A percentile compares a stretch with the other conserved stretches of the same genome.
Evolutionary conservation across 2,113 vertebrate genomes (phyloP).

Genomic region (Plecotus auritus): DNA sequence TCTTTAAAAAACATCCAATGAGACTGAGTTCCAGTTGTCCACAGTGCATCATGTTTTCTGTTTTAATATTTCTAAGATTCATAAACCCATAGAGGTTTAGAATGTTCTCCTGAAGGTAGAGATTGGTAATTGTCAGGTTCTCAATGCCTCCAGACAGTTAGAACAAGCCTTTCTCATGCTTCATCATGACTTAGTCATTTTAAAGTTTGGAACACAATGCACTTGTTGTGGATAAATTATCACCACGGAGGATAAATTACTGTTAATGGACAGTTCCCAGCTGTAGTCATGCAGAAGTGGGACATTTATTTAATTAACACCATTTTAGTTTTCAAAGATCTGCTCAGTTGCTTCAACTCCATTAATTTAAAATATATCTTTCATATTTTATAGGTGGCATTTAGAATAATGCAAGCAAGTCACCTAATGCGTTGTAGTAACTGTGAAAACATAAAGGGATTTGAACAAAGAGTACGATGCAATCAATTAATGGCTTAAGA

Average conservation of each 20-base stretch:
- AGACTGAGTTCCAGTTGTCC: background rate
- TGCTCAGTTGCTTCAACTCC: background rate
- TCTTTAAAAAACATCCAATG: background rate
- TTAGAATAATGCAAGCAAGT: slow-evolving; percentile 39
- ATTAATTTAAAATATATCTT: slow-evolving; percentile 21
- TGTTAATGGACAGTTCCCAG: slow-evolving; percentile 41
- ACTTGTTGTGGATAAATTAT: background rate
- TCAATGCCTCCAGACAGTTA: background rate
- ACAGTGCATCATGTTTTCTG: background rate
- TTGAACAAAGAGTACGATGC: background rate
- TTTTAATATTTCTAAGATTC: background rate
- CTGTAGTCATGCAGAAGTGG: background rate
- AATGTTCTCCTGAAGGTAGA: background rate
- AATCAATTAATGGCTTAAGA: slow-evolving; percentile 1
- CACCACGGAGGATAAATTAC: background rate
- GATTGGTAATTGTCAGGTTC: background rate
- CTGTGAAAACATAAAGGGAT: background rate
- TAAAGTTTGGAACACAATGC: background rate
- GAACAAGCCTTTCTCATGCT: background rate
- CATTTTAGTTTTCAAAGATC: slow-evolving; percentile 10
- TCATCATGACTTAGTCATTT: slow-evolving; percentile 29
- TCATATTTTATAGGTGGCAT: slow-evolving; percentile 9
- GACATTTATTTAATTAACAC: slow-evolving; percentile 39
- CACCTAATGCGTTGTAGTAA: background rate
- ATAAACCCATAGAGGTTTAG: background rate